A percentile compares a stretch with the other conserved stretches of the same genome.
Conservation (phyloP, 2,797 vertebrate species). For the Etheostoma nigrum region DNA sequence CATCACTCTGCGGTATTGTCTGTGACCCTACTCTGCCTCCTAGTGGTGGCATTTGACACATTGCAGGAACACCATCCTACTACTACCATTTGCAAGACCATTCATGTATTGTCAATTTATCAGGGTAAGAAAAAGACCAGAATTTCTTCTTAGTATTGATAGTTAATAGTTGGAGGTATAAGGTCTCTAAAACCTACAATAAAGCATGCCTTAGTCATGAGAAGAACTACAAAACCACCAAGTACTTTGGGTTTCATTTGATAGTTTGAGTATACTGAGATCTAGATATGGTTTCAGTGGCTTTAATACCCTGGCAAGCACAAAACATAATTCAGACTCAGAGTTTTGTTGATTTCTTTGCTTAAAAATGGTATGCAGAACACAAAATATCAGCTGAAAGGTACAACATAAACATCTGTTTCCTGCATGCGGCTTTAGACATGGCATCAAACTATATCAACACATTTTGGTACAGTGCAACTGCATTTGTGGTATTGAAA, state of each 20-base stretch:
- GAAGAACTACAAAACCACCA: neutral
- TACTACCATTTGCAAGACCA: neutral
- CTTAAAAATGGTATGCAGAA: neutral
- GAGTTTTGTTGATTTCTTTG: neutral
- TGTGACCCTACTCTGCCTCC: slow-evolving; percentile 62
- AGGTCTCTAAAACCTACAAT: slow-evolving; percentile 1
- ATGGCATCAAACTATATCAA: neutral
- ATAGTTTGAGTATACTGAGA: neutral
- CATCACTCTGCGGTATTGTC: slow-evolving; percentile 36
- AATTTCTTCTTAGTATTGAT: neutral
- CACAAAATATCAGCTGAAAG: neutral
- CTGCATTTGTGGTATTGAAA: neutral
- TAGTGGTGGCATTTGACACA: slow-evolving; percentile 46
- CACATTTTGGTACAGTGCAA: neutral
- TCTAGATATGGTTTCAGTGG: neutral
- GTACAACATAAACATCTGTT: neutral
- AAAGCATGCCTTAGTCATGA: neutral
- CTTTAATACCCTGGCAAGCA: neutral
- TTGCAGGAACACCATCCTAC: slow-evolving; percentile 20
- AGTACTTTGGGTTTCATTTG: neutral
- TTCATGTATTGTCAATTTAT: neutral
- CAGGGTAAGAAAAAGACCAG: neutral
- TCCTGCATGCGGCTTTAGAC: neutral
- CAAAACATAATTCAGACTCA: neutral
- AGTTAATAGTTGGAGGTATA: neutral